Evolutionary conservation across 1,140 invertebrate species (phyloP).

Genomic region (Plodia interpunctella): DNA sequence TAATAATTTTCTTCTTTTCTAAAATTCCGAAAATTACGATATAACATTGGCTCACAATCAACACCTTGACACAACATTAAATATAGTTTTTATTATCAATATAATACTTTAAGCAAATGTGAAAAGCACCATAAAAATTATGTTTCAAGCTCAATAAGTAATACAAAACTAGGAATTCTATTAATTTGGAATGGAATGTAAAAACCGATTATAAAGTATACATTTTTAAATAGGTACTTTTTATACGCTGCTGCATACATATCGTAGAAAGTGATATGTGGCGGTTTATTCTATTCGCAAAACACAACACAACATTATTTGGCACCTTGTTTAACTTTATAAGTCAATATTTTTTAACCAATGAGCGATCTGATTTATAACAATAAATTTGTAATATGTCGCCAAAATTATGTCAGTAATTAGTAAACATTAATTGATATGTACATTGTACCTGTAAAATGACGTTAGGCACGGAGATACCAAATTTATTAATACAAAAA

Average conservation of each 20-base stretch:
- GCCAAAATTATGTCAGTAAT: neutral
- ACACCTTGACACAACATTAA: neutral
- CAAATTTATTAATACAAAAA: neutral
- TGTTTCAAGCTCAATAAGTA: neutral
- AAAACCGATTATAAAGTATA: neutral
- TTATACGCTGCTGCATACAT: neutral
- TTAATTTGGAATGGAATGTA: neutral
- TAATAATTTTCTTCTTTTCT: no score
- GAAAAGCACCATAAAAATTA: conserved; percentile 9
- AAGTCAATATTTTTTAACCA: no score
- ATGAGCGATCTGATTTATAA: neutral
- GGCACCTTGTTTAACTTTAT: neutral
- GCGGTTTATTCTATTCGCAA: neutral
- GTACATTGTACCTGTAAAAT: neutral
- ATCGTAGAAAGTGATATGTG: neutral
- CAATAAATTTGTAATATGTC: neutral
- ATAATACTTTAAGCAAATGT: neutral
- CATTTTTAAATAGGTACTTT: neutral
- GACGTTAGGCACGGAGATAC: neutral
- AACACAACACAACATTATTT: neutral
- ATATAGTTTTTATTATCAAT: neutral
- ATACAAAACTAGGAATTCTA: neutral
- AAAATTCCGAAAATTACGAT: no score
- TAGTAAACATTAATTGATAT: neutral
- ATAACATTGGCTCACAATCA: neutral